Base-by-base conservation (phyloP, 2,113 vertebrate genomes). In the Rhinolophus sinicus region DNA sequence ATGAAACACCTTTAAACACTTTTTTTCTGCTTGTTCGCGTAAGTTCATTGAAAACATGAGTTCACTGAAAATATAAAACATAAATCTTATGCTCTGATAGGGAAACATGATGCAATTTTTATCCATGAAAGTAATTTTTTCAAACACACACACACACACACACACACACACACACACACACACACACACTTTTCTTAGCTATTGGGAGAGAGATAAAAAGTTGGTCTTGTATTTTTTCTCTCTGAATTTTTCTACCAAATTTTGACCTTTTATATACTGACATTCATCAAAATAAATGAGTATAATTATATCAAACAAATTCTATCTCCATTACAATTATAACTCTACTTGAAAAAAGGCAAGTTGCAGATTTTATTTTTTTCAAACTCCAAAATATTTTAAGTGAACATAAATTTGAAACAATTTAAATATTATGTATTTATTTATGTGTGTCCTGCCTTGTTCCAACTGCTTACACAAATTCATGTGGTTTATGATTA, bases 11-110 rank as follows among this genome's bases (percentile, higher is more conserved):
- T 95, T 94, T 52, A 93, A 93, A 60, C 6, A 87, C 24, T 58
- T 69, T 77, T 77, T 70, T 14, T 69, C n/a, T 54, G 52, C 18
- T 69, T 64, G 3, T 65, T 94, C 44, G 75, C 1, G 24, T 86
- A 62, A 16, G 7, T 93, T 81, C 78, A 54, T 40, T 94, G 90
- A 96, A 97, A 54, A 78, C 2, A 28, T 86, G 56, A 21, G 8
- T 93, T 77, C 78, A 54, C 35, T 94, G 90, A 96, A 54, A 96
- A 95, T 33, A 52, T 90, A 44, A 75, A 90, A 88, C 3, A 30
- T 11, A 40, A 95, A 76, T 19, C 56, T 88, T 92, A 64, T 24
- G 16, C 9, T 58, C 26, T 60, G 52, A 94, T 14, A n/a, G 50
- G 62, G 50, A 88, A 86, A 76, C 26, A 60, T 1, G 3, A 44